Base-by-base conservation (phyloP, 1,140 invertebrate species). In the Drosophila virilis region DNA sequence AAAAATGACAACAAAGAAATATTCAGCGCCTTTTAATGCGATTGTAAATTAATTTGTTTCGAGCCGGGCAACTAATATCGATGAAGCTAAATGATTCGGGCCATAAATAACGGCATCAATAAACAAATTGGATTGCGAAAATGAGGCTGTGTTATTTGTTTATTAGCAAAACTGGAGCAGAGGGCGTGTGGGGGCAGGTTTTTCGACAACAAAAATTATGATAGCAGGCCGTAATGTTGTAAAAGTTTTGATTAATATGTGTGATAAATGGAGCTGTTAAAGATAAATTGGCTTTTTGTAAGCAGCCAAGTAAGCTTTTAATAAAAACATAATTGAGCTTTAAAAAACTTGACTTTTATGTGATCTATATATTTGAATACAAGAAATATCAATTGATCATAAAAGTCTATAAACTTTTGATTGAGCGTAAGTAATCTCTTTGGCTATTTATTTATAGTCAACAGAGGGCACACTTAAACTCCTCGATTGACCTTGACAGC, bases 41-140 rank as follows among this genome's bases (percentile, higher is more conserved):
- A 78, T 88, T 57, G 70, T 28, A 76, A 85, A 82, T 88, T 88
- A 85, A 82, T 85, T 88, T 65, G 74, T 69, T 67, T 62, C 22
- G 28, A 6, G 6, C n/a, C 50, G n/a, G 42, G 13, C 12, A 17
- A 33, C 43, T 64, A 50, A 70, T 22, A 70, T 71, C 52, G 70
- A 70, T 61, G 62, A 83, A 66, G 59, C 66, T 71, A 66, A 70
- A 74, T 71, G 35, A 71, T 62, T 12, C 45, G 58, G 45, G 32
- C 35, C 40, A 46, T 33, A 66, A 72, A 66, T 70, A 70, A 64
- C 42, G 59, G 22, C 40, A 15, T 43, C n/a, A 22, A 61, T 64
- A 55, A 52, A 46, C 28, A 59, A 66, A 72, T 66, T 72, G 40
- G 66, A 86, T 84, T 81, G 70, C 74, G 65, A 84, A 84, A 78